Base-by-base conservation (phyloP, 2,797 vertebrate genomes). In the Labroides dimidiatus region DNA sequence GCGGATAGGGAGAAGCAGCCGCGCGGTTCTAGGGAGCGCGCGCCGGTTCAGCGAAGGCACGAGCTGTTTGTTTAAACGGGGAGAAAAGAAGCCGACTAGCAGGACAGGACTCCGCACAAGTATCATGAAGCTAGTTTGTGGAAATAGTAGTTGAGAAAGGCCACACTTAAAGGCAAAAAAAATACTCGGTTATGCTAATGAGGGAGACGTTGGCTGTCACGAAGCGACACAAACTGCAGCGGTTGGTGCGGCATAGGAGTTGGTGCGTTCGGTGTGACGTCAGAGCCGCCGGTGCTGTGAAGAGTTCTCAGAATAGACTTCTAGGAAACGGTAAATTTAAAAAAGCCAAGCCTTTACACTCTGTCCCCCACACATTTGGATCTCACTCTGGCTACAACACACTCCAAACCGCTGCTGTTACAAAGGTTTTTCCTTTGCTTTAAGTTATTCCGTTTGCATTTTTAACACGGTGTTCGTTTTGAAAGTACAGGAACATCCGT, bases 241-340 rank as follows among this genome's bases (percentile, higher is more conserved):
- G 51, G 72, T 53, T 42, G 67, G 49, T 70, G 84, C 79, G 68
- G 80, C 65, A 21, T 13, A 27, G 69, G 62, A 62, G 72, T 58
- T 44, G 68, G 53, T 72, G 84, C 80, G 69, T 76, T 70, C 47
- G 64, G 7, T 2, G 84, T 93, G 92, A 91, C 93, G 94, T 95
- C 93, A 94, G 63, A 89, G 86, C 84, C 85, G 89, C 87, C 79
- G 81, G 85, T 79, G 89, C 87, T 36, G 76, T 56, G 84, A 80
- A 30, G 69, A 89, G 84, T 95, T 94, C 94, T 91, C 87, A 93
- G 94, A 95, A 95, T 91, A 85, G 89, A 87, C 84, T 93, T 94
- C 93, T 91, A 92, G 91, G 93, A 94, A 94, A 90, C 81, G 75
- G 88, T 85, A 79, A 91, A 89, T 87, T 91, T 90, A 87, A 90